Conservation (phyloP, 1,140 invertebrate species). For the Thaumetopoea pityocampa region DNA sequence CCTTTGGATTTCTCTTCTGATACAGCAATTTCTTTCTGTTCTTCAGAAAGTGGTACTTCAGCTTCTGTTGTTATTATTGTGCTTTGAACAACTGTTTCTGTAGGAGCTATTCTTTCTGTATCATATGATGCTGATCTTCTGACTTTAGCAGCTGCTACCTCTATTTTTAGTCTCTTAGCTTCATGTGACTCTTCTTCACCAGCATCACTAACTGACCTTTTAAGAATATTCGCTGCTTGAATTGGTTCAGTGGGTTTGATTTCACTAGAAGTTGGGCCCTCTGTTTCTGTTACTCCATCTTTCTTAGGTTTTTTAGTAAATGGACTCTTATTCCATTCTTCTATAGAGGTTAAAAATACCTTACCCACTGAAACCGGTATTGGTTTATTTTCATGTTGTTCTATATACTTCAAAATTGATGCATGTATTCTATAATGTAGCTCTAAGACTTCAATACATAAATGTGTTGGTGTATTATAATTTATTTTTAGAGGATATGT, state of each 20-base stretch:
- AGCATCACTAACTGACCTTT: conserved; percentile 61
- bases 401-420: conserved; percentile 89
- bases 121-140: conserved; percentile 63
- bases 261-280: conserved; percentile 19
- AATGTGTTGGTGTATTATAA: conserved; percentile 88
- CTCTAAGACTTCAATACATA: conserved; percentile 94
- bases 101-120: conserved; percentile 41
- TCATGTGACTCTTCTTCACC: conserved; percentile 62
- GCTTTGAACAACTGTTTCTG: conserved; percentile 26
- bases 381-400: conserved; percentile 79
- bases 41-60: conserved; percentile 5
- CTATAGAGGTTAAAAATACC: conserved; percentile 58
- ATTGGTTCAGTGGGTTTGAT: conserved; percentile 38
- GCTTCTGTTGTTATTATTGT: conserved; percentile 5
- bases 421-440: conserved; percentile 90
- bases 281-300: conserved; percentile 33
- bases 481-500: conserved; percentile 91
- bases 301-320: conserved; percentile 61
- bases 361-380: conserved; percentile 65
- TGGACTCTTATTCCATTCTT: conserved; percentile 60
- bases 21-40: conserved; percentile 5
- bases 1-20: conserved; percentile 15
- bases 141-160: conserved; percentile 66
- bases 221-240: conserved; percentile 62
- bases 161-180: conserved; percentile 55